These are phyloP conservation scores for Drosophila tsacasi DNA, from an alignment of 1,140 invertebrate genomes.

Conservation along the genomic window DNA sequence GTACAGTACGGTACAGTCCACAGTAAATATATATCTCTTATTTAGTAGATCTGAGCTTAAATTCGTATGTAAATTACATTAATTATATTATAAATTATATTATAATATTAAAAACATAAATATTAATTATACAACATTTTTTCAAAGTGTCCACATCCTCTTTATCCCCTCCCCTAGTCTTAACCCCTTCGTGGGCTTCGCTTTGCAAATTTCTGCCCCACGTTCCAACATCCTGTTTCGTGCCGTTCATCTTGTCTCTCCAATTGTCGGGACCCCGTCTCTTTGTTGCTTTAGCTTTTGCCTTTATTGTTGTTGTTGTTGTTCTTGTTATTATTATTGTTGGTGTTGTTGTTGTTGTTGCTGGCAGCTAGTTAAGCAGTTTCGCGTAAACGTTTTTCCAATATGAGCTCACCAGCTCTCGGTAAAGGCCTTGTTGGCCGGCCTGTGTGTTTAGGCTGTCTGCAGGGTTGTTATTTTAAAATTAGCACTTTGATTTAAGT, in stretches of 20 bases:
- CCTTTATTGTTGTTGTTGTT: constrained; percentile 26
- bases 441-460: constrained; percentile 81
- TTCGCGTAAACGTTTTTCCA: constrained; percentile 82
- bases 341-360: constrained; percentile 56
- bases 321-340: constrained; percentile 24
- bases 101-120: background rate
- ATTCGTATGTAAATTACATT: background rate
- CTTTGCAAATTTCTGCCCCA: constrained; percentile 78
- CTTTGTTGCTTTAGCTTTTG: constrained; percentile 19
- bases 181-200: constrained; percentile 37
- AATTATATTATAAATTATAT: background rate
- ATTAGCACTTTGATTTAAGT: constrained; percentile 84
- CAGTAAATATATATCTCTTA: too few relatives aligned
- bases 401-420: constrained; percentile 53
- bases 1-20: too few relatives aligned
- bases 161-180: background rate
- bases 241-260: constrained; percentile 82
- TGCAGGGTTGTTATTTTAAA: constrained; percentile 82
- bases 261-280: constrained; percentile 67
- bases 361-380: constrained; percentile 81
- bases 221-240: constrained; percentile 82
- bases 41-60: background rate
- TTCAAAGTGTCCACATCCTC: constrained; percentile 17
- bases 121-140: background rate
- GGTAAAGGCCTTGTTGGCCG: constrained; percentile 12